Conservation (phyloP, 2,797 vertebrate species). For the Capromys pilorides region DNA sequence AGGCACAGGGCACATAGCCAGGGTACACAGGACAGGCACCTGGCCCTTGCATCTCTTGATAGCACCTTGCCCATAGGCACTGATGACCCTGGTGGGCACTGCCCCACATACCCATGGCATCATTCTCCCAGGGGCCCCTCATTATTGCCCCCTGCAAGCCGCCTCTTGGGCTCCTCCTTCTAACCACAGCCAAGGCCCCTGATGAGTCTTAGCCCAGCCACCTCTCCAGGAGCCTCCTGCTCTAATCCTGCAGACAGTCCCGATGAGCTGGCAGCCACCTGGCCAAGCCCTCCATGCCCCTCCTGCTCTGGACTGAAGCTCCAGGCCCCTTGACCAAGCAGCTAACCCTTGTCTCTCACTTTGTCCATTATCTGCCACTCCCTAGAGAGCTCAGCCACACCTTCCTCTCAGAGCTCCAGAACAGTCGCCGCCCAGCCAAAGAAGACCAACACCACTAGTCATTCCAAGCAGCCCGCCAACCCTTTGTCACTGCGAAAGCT, state of each 20-base stretch:
- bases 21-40: background rate
- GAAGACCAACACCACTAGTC: accelerated
- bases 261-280: background rate
- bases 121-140: background rate
- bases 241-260: background rate
- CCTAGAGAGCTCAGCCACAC: background rate
- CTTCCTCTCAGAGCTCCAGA: background rate
- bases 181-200: background rate
- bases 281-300: background rate
- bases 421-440: too few species aligned
- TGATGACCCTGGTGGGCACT: too few species aligned
- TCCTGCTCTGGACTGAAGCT: background rate
- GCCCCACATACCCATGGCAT: background rate
- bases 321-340: background rate
- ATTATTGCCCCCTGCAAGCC: background rate
- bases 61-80: background rate
- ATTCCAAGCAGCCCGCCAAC: background rate
- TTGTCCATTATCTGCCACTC: background rate
- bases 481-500: accelerated
- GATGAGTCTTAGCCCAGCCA: background rate
- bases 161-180: background rate
- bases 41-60: accelerated
- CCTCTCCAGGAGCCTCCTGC: background rate
- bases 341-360: background rate
- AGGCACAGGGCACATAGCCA: background rate